Evolutionary conservation across 2,888 invertebrate genomes (phyloP).

Genomic region (Conchocele bisecta): DNA sequence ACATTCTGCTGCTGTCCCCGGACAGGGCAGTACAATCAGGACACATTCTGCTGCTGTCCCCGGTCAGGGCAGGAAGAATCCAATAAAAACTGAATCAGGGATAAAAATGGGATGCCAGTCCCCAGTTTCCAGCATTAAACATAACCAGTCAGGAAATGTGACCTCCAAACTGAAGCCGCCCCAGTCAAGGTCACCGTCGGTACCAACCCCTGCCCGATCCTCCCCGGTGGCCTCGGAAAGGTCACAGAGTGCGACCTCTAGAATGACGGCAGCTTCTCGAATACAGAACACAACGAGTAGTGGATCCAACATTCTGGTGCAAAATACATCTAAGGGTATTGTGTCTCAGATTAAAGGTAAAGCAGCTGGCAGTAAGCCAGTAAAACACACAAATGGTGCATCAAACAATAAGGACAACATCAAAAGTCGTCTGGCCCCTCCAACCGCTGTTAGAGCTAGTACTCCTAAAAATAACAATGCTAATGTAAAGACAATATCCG

Average conservation of each 20-base stretch:
- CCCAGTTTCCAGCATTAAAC: constrained; percentile 19
- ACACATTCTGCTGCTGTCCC: constrained; percentile 24
- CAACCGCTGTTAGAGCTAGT: neutral
- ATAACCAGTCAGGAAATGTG: neutral
- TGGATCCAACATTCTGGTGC: constrained; percentile 28
- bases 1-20: constrained; percentile 19
- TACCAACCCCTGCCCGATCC: constrained; percentile 31
- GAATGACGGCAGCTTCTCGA: constrained; percentile 40
- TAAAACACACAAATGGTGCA: neutral
- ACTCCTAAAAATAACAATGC: neutral
- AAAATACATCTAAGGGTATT: constrained; percentile 49
- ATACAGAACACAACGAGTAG: neutral
- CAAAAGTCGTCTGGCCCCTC: neutral
- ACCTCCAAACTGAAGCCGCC: constrained; percentile 10
- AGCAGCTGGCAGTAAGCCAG: neutral
- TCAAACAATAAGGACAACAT: neutral
- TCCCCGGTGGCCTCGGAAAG: constrained; percentile 32
- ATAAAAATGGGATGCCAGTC: constrained; percentile 62
- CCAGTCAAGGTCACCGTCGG: constrained; percentile 33
- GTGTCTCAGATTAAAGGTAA: constrained; percentile 50
- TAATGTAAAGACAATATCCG: neutral
- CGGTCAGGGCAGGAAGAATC: constrained; percentile 34
- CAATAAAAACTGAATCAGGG: constrained; percentile 58
- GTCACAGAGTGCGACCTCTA: constrained; percentile 37
- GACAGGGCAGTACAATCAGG: neutral